Evolutionary conservation across 1,140 invertebrate species (phyloP).

Genomic region (Aphelenchoides besseyi): DNA sequence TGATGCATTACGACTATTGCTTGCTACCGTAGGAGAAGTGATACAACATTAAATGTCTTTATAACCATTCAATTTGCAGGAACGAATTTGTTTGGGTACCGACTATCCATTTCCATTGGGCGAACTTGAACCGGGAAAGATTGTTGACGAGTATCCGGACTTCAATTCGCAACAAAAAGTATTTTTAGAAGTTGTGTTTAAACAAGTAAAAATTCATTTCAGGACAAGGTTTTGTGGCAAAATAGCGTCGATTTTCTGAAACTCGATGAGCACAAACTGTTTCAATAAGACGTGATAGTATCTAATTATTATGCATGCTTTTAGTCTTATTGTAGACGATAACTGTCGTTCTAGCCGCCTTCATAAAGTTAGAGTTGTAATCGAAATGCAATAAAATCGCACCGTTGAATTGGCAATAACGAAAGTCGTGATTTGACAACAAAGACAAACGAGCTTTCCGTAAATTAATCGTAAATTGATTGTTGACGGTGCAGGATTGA

Average conservation of each 20-base stretch:
- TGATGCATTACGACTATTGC: conserved; percentile 65
- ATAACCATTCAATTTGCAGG: conserved; percentile 57
- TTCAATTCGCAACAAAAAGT: conserved; percentile 22
- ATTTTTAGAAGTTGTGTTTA: conserved; percentile 16
- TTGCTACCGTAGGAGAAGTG: conserved; percentile 68
- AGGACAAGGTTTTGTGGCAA: conserved; percentile 43
- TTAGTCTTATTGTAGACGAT: background rate
- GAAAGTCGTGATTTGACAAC: background rate
- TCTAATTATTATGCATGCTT: background rate
- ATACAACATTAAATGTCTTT: background rate
- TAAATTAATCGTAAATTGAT: background rate
- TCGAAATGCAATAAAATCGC: background rate
- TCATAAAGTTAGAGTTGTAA: background rate
- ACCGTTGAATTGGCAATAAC: background rate
- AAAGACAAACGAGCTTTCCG: background rate
- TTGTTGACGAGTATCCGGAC: conserved; percentile 64
- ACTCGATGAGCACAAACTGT: conserved; percentile 29
- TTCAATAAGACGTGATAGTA: conserved; percentile 5
- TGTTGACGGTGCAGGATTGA: no score
- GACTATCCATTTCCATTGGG: conserved; percentile 71
- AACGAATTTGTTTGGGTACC: conserved; percentile 68
- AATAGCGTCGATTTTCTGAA: conserved; percentile 41
- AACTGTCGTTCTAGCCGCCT: background rate
- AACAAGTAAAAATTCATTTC: background rate
- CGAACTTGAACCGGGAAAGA: conserved; percentile 67